Conservation (phyloP, 1,140 invertebrate species). For the Fopius arisanus region DNA sequence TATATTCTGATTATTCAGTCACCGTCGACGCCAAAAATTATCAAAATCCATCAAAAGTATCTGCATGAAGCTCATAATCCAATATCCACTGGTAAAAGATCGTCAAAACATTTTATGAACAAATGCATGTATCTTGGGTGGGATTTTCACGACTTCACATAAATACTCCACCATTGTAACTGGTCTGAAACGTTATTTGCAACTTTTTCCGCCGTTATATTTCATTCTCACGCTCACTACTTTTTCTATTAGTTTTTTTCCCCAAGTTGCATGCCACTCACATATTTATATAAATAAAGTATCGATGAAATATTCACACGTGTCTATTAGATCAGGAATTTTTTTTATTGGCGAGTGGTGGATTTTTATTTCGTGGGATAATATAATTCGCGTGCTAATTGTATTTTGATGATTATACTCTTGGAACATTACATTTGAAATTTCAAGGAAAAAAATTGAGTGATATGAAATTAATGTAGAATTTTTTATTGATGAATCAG, state of each 20-base stretch:
- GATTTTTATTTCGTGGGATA: not conserved
- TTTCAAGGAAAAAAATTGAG: no score
- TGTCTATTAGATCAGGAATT: not conserved
- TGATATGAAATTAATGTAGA: no score
- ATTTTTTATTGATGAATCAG: no score
- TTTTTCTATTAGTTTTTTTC: not conserved
- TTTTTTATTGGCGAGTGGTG: not conserved
- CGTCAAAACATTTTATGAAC: not conserved
- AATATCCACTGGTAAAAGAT: not conserved
- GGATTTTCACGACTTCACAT: not conserved
- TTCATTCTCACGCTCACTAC: not conserved
- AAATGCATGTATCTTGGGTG: not conserved
- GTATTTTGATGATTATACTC: no score
- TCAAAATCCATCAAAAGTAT: constrained; percentile 11
- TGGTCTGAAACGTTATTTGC: not conserved
- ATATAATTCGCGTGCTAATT: no score
- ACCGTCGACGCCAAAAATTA: not conserved
- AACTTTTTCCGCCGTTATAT: not conserved
- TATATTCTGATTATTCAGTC: constrained; percentile 4
- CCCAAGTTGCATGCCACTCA: constrained; percentile 30
- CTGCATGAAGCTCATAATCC: not conserved
- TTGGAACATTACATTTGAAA: no score
- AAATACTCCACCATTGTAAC: not conserved
- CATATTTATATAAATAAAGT: constrained; percentile 16
- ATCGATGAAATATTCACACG: not conserved